Conservation (phyloP, 2,113 vertebrate genomes). For the Hyla sarda region DNA sequence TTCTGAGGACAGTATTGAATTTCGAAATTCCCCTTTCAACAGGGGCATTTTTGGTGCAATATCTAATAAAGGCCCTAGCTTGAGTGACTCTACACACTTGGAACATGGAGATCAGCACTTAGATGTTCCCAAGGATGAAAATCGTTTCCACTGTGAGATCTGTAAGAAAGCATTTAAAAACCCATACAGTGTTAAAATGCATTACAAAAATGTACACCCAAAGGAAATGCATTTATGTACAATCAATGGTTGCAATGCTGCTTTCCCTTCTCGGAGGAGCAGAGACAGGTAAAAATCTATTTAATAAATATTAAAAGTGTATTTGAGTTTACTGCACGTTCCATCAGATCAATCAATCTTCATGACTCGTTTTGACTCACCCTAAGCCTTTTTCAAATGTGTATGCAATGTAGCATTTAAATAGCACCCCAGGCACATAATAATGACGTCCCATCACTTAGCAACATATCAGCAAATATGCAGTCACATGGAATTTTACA, state of each 20-base stretch:
- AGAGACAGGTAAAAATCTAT: slow-evolving; percentile 87
- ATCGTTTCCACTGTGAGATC: slow-evolving; percentile 86
- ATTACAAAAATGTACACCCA: slow-evolving; percentile 90
- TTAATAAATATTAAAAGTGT: slow-evolving; percentile 58
- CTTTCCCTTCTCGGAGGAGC: slow-evolving; percentile 92
- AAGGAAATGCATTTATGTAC: slow-evolving; percentile 92
- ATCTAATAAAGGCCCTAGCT: slow-evolving; percentile 68
- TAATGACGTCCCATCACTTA: too few species aligned
- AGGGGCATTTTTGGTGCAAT: slow-evolving; percentile 72
- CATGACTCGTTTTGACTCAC: too few species aligned
- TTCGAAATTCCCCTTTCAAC: slow-evolving; percentile 76
- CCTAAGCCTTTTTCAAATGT: too few species aligned
- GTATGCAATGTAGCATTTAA: too few species aligned
- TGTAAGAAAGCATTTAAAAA: slow-evolving; percentile 96
- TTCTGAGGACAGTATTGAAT: slow-evolving; percentile 72
- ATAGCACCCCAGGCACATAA: too few species aligned
- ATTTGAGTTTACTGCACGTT: too few species aligned
- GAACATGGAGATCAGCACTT: slow-evolving; percentile 70
- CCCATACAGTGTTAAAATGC: slow-evolving; percentile 89
- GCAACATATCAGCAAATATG: too few species aligned
- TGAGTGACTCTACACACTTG: slow-evolving; percentile 72
- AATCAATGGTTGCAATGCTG: slow-evolving; percentile 88
- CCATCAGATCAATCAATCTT: too few species aligned
- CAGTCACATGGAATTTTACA: too few species aligned
- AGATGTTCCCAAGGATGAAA: slow-evolving; percentile 74